phyloP scores from a whole-genome alignment of 2,113 vertebrate genomes.

The Murina feae region DNA sequence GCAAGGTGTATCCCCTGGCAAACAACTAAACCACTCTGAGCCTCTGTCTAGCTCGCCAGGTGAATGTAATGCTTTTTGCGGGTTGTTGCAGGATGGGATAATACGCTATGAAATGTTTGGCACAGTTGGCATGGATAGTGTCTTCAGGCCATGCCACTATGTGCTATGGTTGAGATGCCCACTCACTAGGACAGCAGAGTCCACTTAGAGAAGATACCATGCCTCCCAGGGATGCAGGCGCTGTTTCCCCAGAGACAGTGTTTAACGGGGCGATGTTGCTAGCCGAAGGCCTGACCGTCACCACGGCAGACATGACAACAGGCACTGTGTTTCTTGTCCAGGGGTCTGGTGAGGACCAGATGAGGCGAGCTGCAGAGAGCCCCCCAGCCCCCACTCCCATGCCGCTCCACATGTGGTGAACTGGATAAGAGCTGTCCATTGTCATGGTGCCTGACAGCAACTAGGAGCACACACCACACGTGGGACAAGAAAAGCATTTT shows the following conservation, averaged over 20 bases:
- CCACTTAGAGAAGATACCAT: fast-evolving
- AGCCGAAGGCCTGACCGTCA: not conserved
- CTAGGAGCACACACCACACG: not conserved
- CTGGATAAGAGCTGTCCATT: conserved; percentile 64
- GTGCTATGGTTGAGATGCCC: not conserved
- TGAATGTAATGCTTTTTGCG: too few species aligned
- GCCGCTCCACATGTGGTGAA: too few species aligned
- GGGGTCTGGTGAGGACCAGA: not conserved
- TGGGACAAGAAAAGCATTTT: not conserved
- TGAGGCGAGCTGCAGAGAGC: not conserved
- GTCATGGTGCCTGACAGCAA: not conserved
- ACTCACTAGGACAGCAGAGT: not conserved
- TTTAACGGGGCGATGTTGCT: not conserved
- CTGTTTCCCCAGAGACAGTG: not conserved
- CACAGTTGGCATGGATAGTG: fast-evolving
- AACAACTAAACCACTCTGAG: not conserved
- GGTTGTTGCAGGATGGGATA: not conserved
- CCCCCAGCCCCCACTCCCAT: too few species aligned
- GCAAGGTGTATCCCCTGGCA: not conserved
- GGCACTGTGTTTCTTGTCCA: not conserved
- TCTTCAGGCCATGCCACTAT: not conserved
- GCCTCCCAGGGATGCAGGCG: fast-evolving
- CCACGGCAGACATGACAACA: not conserved
- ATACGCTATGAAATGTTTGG: fast-evolving
- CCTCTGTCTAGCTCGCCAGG: not conserved